These are phyloP conservation scores for Bergia puertoricense DNA, from an alignment of 92 coral and sea anemone genomes.

Conservation along the genomic window DNA sequence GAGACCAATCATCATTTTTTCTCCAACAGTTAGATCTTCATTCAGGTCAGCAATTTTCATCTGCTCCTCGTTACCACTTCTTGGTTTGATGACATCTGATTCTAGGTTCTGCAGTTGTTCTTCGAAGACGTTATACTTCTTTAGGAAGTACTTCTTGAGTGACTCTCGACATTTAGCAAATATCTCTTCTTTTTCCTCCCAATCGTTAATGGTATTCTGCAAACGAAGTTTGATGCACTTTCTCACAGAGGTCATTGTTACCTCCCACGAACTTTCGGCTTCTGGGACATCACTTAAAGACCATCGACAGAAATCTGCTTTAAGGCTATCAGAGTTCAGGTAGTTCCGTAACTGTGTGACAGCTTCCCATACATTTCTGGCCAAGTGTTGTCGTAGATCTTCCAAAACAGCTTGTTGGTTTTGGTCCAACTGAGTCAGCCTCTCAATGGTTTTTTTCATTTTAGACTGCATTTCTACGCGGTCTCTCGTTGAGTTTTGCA, in stretches of 20 bases:
- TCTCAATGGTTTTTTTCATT: no score
- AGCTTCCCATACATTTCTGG: no score
- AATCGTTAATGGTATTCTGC: neutral
- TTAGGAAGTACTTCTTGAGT: neutral
- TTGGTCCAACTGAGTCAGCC: no score
- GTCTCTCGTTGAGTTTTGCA: no score
- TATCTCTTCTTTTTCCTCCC: conserved; percentile 19
- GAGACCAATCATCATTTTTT: conserved; percentile 33
- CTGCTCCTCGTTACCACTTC: neutral
- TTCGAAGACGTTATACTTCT: conserved; percentile 2
- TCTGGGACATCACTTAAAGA: neutral
- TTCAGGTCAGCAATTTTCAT: neutral
- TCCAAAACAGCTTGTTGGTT: no score
- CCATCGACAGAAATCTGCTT: conserved; percentile 13
- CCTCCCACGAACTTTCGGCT: neutral
- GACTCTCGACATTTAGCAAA: neutral
- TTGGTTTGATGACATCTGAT: neutral
- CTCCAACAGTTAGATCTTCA: neutral
- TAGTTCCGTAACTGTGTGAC: no score
- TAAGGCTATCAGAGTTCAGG: neutral
- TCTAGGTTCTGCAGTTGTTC: neutral
- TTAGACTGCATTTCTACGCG: no score
- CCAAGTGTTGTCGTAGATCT: no score
- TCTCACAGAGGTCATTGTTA: neutral
- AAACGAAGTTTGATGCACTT: conserved; percentile 32